Evolutionary conservation across 2,888 invertebrate species (phyloP).

Genomic region (Corbicula japonica): DNA sequence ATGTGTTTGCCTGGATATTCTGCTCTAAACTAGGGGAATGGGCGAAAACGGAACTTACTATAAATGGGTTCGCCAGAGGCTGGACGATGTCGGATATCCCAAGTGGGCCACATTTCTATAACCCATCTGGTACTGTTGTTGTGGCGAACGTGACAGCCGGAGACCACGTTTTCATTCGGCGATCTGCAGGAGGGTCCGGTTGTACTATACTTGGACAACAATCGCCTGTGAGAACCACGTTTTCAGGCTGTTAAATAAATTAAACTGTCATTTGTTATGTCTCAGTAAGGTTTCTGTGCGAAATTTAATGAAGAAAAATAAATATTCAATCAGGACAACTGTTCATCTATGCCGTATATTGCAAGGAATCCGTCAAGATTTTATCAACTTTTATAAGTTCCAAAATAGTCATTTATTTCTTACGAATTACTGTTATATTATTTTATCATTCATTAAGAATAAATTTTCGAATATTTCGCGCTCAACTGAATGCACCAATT

Average conservation of each 20-base stretch:
- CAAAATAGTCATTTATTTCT: no score
- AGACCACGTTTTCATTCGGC: conserved; percentile 32
- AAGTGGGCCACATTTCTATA: background rate
- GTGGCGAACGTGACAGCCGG: conserved; percentile 19
- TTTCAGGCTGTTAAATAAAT: conserved; percentile 12
- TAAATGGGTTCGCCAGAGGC: conserved; percentile 13
- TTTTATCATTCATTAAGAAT: no score
- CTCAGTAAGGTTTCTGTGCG: no score
- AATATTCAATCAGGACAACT: no score
- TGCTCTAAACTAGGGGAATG: conserved; percentile 8
- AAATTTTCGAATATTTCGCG: no score
- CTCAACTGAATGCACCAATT: no score
- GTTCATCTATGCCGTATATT: no score
- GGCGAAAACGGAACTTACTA: conserved; percentile 11
- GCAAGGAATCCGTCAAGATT: no score
- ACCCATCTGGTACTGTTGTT: conserved; percentile 1
- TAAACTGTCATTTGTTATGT: no score
- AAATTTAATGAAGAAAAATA: no score
- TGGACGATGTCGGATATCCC: conserved; percentile 5
- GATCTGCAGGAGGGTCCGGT: conserved; percentile 6
- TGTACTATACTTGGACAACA: background rate
- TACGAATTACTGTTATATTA: no score
- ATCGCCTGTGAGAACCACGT: background rate
- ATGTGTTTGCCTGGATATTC: conserved; percentile 28
- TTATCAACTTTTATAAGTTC: no score